A percentile compares a stretch with the other conserved stretches of the same genome.
Conservation (phyloP, 2,797 vertebrate genomes). For the Enteromius paludinosus region DNA sequence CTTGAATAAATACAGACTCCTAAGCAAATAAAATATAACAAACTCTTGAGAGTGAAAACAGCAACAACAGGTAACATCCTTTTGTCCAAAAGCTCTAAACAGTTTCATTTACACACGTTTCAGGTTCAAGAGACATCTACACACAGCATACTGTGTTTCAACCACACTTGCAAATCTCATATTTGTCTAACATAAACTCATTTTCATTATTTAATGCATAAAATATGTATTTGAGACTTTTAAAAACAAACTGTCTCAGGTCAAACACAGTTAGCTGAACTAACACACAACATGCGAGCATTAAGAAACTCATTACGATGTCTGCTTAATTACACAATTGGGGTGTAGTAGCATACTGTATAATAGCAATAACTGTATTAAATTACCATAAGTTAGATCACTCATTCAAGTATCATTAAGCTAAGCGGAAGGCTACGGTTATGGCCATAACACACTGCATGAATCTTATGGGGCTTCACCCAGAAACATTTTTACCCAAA, state of each 20-base stretch:
- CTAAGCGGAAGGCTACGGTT: background rate
- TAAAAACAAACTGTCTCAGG: background rate
- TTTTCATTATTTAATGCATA: background rate
- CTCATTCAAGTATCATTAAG: background rate
- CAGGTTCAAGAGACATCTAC: background rate
- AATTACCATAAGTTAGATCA: background rate
- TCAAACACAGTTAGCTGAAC: background rate
- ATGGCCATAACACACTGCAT: background rate
- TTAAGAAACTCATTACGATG: background rate
- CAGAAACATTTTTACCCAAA: background rate
- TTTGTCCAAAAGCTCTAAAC: background rate
- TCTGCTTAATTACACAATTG: background rate
- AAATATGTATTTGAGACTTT: background rate
- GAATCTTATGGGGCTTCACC: background rate
- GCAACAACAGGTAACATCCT: background rate
- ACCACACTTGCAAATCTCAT: background rate
- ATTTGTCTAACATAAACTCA: background rate
- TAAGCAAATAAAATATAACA: background rate
- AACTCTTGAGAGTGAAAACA: background rate
- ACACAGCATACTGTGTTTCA: background rate
- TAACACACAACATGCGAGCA: background rate
- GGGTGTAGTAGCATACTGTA: background rate
- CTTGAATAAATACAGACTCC: constrained; percentile 14
- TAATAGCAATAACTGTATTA: background rate
- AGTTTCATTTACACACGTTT: background rate